These are phyloP conservation scores for Hyposoter dolosus DNA, from an alignment of 2,888 invertebrate species.

Conservation along the genomic window DNA sequence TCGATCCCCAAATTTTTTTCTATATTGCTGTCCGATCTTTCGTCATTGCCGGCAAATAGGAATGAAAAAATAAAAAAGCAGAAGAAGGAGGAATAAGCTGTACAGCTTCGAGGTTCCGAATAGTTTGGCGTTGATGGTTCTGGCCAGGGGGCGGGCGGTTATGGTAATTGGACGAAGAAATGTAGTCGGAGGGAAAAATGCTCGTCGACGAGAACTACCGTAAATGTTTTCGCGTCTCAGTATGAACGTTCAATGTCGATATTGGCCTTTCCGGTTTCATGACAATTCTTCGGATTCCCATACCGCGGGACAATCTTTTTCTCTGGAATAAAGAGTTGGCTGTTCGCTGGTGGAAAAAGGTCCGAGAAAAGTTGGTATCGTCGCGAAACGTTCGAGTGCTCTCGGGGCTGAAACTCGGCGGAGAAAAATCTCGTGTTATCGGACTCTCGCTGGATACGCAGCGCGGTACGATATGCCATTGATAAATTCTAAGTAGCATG, in stretches of 20 bases:
- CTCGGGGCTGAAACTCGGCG: not conserved
- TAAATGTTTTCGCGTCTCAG: constrained; percentile 11
- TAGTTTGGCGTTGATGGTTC: constrained; percentile 37
- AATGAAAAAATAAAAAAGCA: constrained; percentile 10
- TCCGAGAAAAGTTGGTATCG: constrained; percentile 58
- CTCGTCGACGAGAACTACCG: constrained; percentile 28
- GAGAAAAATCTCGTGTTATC: constrained; percentile 38
- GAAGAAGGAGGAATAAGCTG: constrained; percentile 1
- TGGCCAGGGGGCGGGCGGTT: constrained; percentile 24
- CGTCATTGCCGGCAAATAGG: not conserved
- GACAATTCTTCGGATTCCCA: constrained; percentile 45
- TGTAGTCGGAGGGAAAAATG: constrained; percentile 44
- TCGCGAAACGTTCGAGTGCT: constrained; percentile 56
- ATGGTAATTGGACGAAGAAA: constrained; percentile 64
- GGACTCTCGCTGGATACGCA: constrained; percentile 24
- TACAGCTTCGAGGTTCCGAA: constrained; percentile 24
- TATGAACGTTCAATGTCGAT: constrained; percentile 55
- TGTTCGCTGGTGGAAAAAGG: constrained; percentile 30
- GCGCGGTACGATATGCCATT: constrained; percentile 65
- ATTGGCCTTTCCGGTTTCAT: constrained; percentile 55
- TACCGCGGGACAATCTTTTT: constrained; percentile 21
- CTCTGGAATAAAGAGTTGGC: constrained; percentile 2
- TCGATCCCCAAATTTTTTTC: not conserved
- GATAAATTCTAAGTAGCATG: constrained; percentile 76
- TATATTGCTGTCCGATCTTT: not conserved